phyloP scores from a whole-genome alignment of 2,888 invertebrate species.

The Eledona agricola region DNA sequence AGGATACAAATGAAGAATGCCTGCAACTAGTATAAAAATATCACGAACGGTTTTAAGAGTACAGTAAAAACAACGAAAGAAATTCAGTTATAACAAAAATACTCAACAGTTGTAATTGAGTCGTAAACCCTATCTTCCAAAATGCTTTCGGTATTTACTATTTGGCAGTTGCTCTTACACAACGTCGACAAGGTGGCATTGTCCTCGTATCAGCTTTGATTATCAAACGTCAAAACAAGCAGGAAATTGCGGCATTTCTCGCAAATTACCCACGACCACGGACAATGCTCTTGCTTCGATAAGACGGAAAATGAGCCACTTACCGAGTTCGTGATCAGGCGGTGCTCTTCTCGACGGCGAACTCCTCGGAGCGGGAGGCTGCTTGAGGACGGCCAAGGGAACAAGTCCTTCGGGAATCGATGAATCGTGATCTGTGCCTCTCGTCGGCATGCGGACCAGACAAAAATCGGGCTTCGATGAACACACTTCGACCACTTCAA shows the following conservation, averaged over 20 bases:
- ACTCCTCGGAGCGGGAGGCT: slow-evolving; percentile 71
- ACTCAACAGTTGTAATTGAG: too few relatives aligned
- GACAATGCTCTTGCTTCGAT: slow-evolving; percentile 7
- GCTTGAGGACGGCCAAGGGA: slow-evolving; percentile 80
- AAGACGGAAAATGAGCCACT: slow-evolving; percentile 48
- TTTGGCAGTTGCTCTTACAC: too few relatives aligned
- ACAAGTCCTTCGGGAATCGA: slow-evolving; percentile 81
- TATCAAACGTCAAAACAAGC: slow-evolving; percentile 21
- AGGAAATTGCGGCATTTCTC: slow-evolving; percentile 24
- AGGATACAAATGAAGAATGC: too few relatives aligned
- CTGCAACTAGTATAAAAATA: too few relatives aligned
- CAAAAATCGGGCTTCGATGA: slow-evolving; percentile 75
- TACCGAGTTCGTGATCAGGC: slow-evolving; percentile 59
- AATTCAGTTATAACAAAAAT: too few relatives aligned
- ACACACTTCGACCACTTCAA: slow-evolving; percentile 87
- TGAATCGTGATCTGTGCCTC: slow-evolving; percentile 62
- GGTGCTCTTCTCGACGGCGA: slow-evolving; percentile 66
- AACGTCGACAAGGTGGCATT: slow-evolving; percentile 4
- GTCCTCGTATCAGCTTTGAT: slow-evolving; percentile 26
- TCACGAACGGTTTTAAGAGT: too few relatives aligned
- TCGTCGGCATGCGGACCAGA: slow-evolving; percentile 72
- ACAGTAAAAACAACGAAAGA: too few relatives aligned
- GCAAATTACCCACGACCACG: slow-evolving; percentile 14
- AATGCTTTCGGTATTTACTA: too few relatives aligned
- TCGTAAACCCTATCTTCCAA: too few relatives aligned